Base-by-base conservation (phyloP, 2,888 invertebrate species). In the Papilio elwesi region DNA sequence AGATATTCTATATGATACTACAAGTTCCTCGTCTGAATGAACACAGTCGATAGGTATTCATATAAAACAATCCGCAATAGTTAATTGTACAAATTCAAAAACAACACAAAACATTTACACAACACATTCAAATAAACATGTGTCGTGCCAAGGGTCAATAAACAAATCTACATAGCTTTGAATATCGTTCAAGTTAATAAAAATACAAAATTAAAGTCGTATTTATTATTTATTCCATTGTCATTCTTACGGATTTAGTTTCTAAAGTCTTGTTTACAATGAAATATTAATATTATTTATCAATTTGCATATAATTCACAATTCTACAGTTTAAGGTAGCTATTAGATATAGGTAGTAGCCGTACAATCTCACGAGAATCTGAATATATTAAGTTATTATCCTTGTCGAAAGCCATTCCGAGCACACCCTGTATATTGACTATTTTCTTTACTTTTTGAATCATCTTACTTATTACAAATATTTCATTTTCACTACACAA, bases 401-500 rank as follows among this genome's bases (percentile, higher is more conserved):
- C 71, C 15, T 76, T 86, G 76, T 92, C 92, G 73, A 92, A 92
- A 0, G 90, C 80, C 62, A 92, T 77, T 1, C 89, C 90, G 10
- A 91, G 71, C 0, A 90, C 87, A 4, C 91, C 90, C 51, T 86
- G 86, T 0, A 90, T 73, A 38, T 79, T 85, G 0, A 89, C 77
- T 0, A 91, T 74, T 68, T 81, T 86, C 68, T 86, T 89, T 3
- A 91, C 86, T 76, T 88, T 90, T 65, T 81, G 82, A 0, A 87
- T 75, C 12, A 87, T 78, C 76, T 84, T 87, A 51, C 83, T 87
- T 3, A 92, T 78, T 0, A 89, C 82, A 53, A 84, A 92, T 53
- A 92, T 87, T 0, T 89, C 91, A 43, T 89, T 88, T 74, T 92
- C 91, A 76, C 86, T 88, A 69, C 89, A 89, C 0, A 89, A 81